phyloP scores from a whole-genome alignment of 2,113 vertebrate species.

The Macquaria australasica region DNA sequence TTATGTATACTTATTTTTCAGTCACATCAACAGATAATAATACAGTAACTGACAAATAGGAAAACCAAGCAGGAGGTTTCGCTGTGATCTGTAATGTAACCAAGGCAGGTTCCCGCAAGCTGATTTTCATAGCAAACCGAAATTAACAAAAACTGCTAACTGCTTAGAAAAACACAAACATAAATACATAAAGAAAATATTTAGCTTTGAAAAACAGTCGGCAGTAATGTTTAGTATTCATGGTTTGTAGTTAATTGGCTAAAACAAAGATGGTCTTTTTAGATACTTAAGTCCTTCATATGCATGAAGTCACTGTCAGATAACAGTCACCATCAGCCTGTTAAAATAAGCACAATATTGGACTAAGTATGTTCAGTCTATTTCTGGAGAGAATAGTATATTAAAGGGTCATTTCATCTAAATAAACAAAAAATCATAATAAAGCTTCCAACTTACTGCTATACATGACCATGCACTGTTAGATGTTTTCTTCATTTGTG shows the following conservation, averaged over 20 bases:
- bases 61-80: not conserved
- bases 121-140: not conserved
- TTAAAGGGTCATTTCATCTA: not conserved
- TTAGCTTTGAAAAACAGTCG: not conserved
- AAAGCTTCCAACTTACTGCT: not conserved
- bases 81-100: not conserved
- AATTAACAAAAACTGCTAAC: not conserved
- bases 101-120: not conserved
- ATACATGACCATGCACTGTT: not conserved
- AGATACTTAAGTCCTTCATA: not conserved
- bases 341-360: not conserved
- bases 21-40: not conserved
- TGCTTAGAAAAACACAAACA: not conserved
- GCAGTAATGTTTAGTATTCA: not conserved
- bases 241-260: not conserved
- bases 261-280: not conserved
- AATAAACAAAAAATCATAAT: not conserved
- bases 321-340: not conserved
- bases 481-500: not conserved
- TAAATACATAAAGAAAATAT: not conserved
- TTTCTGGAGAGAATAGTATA: not conserved
- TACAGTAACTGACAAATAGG: not conserved
- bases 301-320: not conserved
- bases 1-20: not conserved
- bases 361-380: not conserved